Conservation (phyloP, 92 coral and sea anemone genomes). For the Phenganax subtilis region DNA sequence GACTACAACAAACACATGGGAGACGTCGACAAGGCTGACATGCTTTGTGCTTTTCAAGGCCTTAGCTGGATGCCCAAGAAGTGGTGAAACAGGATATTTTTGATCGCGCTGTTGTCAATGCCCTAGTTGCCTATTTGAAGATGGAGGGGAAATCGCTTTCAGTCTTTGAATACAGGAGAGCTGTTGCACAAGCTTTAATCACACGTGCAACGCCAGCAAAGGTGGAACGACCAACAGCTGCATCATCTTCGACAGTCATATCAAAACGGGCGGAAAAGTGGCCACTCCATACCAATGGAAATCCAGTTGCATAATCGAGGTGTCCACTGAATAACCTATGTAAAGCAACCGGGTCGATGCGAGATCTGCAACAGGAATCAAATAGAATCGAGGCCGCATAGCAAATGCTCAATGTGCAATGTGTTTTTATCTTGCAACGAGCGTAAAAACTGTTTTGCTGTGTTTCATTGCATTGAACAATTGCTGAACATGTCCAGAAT, state of each 20-base stretch:
- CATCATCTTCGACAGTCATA: constrained; percentile 36
- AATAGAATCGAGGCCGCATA: not conserved
- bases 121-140: constrained; percentile 47
- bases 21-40: constrained; percentile 58
- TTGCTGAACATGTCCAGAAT: not conserved
- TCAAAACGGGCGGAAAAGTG: constrained; percentile 43
- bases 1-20: constrained; percentile 52
- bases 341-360: constrained; percentile 47
- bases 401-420: constrained; percentile 18
- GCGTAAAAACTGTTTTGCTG: not conserved
- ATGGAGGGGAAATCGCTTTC: constrained; percentile 29
- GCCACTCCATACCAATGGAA: constrained; percentile 27
- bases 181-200: constrained; percentile 46
- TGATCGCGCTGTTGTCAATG: constrained; percentile 54
- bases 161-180: constrained; percentile 45
- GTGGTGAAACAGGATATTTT: constrained; percentile 56
- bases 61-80: constrained; percentile 48
- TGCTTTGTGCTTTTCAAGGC: constrained; percentile 55
- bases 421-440: constrained; percentile 13
- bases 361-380: constrained; percentile 39
- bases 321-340: constrained; percentile 52
- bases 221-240: constrained; percentile 42
- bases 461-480: not conserved
- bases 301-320: constrained; percentile 50
- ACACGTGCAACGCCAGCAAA: constrained; percentile 47